Evolutionary conservation across 2,113 vertebrate species (phyloP), one percentile per base, ranked within the genome.

Genomic region (Corynorhinus townsendii): DNA sequence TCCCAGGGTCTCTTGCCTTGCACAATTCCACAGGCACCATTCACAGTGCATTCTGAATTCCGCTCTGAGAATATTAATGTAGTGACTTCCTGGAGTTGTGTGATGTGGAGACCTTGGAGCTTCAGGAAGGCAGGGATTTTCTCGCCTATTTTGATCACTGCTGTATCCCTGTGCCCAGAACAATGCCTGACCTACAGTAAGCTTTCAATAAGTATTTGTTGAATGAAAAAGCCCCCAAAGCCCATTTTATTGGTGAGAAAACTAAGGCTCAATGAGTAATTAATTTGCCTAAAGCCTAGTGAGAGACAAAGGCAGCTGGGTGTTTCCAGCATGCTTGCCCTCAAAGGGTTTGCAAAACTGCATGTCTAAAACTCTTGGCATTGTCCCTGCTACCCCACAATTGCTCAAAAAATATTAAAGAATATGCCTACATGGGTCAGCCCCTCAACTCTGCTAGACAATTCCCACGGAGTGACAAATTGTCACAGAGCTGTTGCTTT

Each of bases 381-480:
- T 43, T 77, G 69, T 54, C 40, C 81, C 82, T 66, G 64, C 47
- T 11, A 16, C 83, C 87, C 83, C 28, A 7, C 38, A 49, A 75
- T 62, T 86, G 85, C 77, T 90, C n/a, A 54, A 47, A 82, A 93
- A 64, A 85, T 68, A 87, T 89, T 64, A 91, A 89, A 45, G 83
- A 38, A 33, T 22, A 49, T 73, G 30, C 66, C 80, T 75, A 33
- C 66, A 2, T 8, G 79, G 73, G 33, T 69, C 89, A 81, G 76
- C 54, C 79, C 90, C 71, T 89, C 77, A 59, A 64, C 73, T 86
- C 68, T n/a, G 71, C 62, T 43, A 75, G 79, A 62, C 30, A 71
- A 35, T 72, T 38, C 28, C 35, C 19, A 33, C 59, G 30, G 88
- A 91, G 84, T 56, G 45, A 91, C 90, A 93, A 47, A 64, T 90